phyloP scores from a whole-genome alignment of 2,797 vertebrate genomes.

The Semaprochilodus insignis region DNA sequence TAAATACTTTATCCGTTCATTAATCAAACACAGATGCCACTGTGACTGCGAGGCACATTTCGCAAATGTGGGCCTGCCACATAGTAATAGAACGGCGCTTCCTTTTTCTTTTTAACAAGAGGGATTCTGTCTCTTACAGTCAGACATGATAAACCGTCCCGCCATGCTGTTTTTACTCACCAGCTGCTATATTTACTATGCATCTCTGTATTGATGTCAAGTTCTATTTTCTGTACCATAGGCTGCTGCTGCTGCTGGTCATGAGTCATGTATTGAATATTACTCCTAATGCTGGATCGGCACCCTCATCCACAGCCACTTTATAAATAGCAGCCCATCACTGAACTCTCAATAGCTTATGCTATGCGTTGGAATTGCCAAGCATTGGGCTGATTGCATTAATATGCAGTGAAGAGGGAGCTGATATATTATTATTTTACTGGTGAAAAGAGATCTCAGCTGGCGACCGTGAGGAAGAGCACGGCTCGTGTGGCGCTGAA shows the following conservation, averaged over 20 bases:
- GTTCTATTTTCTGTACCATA: constrained; percentile 13
- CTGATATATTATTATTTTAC: constrained; percentile 38
- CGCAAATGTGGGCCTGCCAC: constrained; percentile 51
- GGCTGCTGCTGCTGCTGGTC: neutral
- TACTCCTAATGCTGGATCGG: neutral
- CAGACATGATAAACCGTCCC: constrained; percentile 42
- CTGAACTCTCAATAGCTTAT: constrained; percentile 49
- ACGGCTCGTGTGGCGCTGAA: constrained; percentile 61
- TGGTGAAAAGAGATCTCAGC: constrained; percentile 39
- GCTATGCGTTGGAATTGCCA: constrained; percentile 17
- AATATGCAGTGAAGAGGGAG: constrained; percentile 46
- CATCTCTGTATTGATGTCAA: constrained; percentile 28
- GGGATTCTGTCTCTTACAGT: constrained; percentile 49
- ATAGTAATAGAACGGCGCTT: constrained; percentile 43
- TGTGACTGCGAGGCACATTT: constrained; percentile 55
- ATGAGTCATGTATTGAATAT: constrained; percentile 13
- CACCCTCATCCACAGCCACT: neutral
- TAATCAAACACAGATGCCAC: constrained; percentile 67
- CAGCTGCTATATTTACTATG: constrained; percentile 48
- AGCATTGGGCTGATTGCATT: constrained; percentile 45
- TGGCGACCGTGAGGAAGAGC: constrained; percentile 54
- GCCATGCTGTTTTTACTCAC: constrained; percentile 43
- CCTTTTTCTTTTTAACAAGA: constrained; percentile 49
- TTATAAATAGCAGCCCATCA: constrained; percentile 20
- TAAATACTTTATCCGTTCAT: constrained; percentile 63